phyloP scores from a whole-genome alignment of 2,888 invertebrate species.

The Campaea margaritaria region DNA sequence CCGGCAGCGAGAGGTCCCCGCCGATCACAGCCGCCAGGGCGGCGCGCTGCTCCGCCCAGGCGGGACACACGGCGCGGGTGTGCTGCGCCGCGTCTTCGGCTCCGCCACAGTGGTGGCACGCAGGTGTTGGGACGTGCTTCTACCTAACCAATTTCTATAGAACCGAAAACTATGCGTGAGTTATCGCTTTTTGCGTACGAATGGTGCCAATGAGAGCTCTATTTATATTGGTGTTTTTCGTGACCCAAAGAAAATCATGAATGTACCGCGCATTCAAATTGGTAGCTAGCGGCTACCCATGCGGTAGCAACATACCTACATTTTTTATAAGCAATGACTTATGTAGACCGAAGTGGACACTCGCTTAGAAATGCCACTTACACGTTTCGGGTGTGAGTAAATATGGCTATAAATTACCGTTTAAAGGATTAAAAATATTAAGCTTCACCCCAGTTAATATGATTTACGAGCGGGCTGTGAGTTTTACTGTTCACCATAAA shows the following conservation, averaged over 20 bases:
- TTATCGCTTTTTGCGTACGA: conserved; percentile 39
- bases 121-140: conserved; percentile 78
- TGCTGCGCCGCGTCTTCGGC: no score
- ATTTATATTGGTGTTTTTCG: conserved; percentile 62
- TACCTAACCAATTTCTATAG: conserved; percentile 63
- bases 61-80: no score
- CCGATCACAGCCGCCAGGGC: no score
- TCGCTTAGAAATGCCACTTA: not conserved
- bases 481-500: conserved; percentile 59
- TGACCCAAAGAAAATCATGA: conserved; percentile 81
- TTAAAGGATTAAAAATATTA: conserved; percentile 44
- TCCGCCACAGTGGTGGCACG: no score
- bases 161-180: conserved; percentile 53
- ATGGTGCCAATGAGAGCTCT: conserved; percentile 56
- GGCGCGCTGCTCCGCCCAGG: no score
- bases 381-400: conserved; percentile 1
- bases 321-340: not conserved
- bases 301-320: conserved; percentile 31
- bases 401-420: conserved; percentile 40
- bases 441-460: conserved; percentile 51
- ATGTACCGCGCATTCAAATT: conserved; percentile 68
- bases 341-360: conserved; percentile 1
- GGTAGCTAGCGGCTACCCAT: conserved; percentile 58
- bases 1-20: no score
- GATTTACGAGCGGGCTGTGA: conserved; percentile 57